A percentile compares a stretch with the other conserved stretches of the same genome.
These are phyloP conservation scores for Electrona antarctica DNA, from an alignment of 2,113 vertebrate genomes.

Conservation along the genomic window DNA sequence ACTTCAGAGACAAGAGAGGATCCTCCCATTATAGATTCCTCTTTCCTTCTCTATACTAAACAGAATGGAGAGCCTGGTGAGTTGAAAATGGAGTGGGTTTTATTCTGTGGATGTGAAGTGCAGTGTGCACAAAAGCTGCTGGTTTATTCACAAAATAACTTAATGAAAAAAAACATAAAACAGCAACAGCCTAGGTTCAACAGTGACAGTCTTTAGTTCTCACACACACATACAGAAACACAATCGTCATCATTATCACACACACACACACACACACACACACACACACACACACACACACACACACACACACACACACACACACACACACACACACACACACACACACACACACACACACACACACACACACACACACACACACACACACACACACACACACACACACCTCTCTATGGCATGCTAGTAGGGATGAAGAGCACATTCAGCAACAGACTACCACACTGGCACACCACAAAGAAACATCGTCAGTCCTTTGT, in stretches of 20 bases:
- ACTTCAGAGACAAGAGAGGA: no score
- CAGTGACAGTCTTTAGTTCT: no score
- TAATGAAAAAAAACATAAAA: no score
- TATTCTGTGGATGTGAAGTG: conserved; percentile 13
- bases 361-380: neutral
- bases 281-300: neutral
- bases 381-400: neutral
- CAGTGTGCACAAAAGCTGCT: neutral
- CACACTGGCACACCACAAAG: neutral
- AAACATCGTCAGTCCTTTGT: no score
- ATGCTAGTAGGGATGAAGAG: neutral
- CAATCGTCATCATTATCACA: neutral
- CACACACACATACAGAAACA: neutral
- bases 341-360: no score
- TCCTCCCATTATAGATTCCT: no score
- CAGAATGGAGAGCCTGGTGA: no score
- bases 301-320: neutral
- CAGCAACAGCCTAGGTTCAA: no score
- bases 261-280: neutral
- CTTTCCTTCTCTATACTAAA: no score
- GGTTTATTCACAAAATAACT: no score
- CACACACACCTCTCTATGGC: neutral
- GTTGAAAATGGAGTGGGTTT: no score
- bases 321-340: neutral
- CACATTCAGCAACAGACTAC: neutral